Evolutionary conservation across 2,113 vertebrate species (phyloP), one percentile per base, ranked within the genome.

Genomic region (Myotis brandtii): DNA sequence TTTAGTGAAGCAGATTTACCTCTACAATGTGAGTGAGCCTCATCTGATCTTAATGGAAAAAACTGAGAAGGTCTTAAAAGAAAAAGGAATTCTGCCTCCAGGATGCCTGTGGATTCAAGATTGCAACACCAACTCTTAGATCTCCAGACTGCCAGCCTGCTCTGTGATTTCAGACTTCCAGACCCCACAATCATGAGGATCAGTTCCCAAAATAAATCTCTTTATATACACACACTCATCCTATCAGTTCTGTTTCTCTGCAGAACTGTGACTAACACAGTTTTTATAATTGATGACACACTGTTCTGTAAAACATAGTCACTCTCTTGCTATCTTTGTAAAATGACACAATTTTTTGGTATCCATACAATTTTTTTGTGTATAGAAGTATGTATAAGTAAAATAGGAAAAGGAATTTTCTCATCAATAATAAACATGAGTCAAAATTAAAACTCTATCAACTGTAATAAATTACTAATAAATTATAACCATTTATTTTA

Each of bases 241-340:
- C 20, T 73, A 23, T 56, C 50, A 52, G 17, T 87, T 54, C 30
- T 50, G 4, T 25, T 76, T 91, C 50, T 27, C 23, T 91, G 37
- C 10, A 66, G 59, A 91, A 43, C 3, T 1, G 12, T 85, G 5
- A 83, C 23, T 82, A 66, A 77, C 50, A 50, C 5, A 82, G 34
- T 40, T 87, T 48, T 91, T 23, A 37, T 64, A 96, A 90, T 50
- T 89, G 93, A 97, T 97, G 95, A 96, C 97, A 96, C 97, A 97
- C 89, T 97, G 12, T 84, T 82, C 72, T 85, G 86, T 97, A 96
- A 98, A 98, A 95, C 27, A 86, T 64, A 84, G 89, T 96, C 48
- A 77, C 62, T 97, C 67, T 89, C 87, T 83, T 96, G 17, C 50
- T 54, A 17, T 96, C 94, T 97, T 97, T 48, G 94, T 91, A 92